Conservation (phyloP, 2,888 invertebrate species). For the Fragum whitleyi region DNA sequence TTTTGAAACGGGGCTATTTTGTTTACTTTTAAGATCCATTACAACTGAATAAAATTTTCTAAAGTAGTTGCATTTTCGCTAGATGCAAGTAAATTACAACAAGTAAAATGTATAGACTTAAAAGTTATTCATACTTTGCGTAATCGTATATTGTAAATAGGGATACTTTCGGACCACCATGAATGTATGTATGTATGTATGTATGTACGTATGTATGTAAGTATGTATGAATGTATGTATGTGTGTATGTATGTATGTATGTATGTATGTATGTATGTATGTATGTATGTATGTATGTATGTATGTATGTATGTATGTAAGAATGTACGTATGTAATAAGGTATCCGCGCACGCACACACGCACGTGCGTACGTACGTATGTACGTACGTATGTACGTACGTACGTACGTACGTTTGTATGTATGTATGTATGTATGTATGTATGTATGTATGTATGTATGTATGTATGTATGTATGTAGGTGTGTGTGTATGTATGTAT, state of each 20-base stretch:
- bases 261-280: constrained; percentile 9
- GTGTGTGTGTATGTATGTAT: constrained; percentile 4
- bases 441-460: constrained; percentile 5
- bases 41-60: too few relatives aligned
- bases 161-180: too few relatives aligned
- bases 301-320: constrained; percentile 6
- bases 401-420: not conserved
- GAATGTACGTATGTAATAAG: not conserved
- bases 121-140: too few relatives aligned
- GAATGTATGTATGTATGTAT: not conserved
- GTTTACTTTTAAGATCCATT: too few relatives aligned
- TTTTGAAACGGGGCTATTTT: too few relatives aligned
- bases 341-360: too few relatives aligned
- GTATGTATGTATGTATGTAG: constrained; percentile 1
- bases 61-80: too few relatives aligned
- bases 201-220: constrained; percentile 1
- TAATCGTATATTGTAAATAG: too few relatives aligned
- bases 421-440: constrained; percentile 7
- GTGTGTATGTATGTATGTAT: constrained; percentile 2
- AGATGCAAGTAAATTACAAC: too few relatives aligned
- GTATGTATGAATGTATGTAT: constrained; percentile 1
- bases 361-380: not conserved
- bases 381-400: not conserved
- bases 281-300: constrained; percentile 9
- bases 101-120: too few relatives aligned